These are phyloP conservation scores for Labrus mixtus DNA, from an alignment of 2,113 vertebrate genomes.

Conservation along the genomic window DNA sequence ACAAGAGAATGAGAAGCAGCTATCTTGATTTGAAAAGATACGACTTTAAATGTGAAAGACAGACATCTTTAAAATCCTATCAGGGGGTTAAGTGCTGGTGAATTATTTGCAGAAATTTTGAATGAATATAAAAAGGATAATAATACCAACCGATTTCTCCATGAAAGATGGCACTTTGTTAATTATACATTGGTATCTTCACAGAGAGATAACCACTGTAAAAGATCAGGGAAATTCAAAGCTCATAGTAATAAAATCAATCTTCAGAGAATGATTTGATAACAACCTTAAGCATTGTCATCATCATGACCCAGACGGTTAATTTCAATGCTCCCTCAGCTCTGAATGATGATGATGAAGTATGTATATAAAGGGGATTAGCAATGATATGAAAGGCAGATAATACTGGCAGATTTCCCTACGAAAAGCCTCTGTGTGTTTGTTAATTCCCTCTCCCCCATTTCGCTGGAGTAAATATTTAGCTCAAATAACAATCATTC, in stretches of 20 bases:
- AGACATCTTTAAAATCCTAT: constrained; percentile 39
- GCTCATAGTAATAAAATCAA: not conserved
- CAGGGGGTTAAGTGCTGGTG: constrained; percentile 39
- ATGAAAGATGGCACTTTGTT: constrained; percentile 16
- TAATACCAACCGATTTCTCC: constrained; percentile 26
- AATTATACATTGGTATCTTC: not conserved
- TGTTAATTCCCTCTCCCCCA: constrained; percentile 55
- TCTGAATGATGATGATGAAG: constrained; percentile 45
- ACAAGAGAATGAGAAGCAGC: not conserved
- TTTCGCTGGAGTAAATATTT: constrained; percentile 74
- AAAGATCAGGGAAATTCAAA: constrained; percentile 16
- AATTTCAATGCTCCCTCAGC: not conserved
- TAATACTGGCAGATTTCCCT: constrained; percentile 41
- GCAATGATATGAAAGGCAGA: constrained; percentile 51
- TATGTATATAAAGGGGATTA: constrained; percentile 50
- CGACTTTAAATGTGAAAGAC: constrained; percentile 30
- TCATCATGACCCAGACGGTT: constrained; percentile 7
- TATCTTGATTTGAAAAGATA: constrained; percentile 6
- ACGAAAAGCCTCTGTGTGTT: constrained; percentile 33
- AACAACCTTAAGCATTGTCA: not conserved
- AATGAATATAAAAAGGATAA: constrained; percentile 33
- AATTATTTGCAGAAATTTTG: constrained; percentile 54
- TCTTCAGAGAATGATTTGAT: not conserved
- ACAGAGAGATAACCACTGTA: not conserved
- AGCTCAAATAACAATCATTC: constrained; percentile 73